Evolutionary conservation across 2,888 invertebrate genomes (phyloP), one percentile per base, ranked within the genome.

Genomic region (Orthosia incerta): DNA sequence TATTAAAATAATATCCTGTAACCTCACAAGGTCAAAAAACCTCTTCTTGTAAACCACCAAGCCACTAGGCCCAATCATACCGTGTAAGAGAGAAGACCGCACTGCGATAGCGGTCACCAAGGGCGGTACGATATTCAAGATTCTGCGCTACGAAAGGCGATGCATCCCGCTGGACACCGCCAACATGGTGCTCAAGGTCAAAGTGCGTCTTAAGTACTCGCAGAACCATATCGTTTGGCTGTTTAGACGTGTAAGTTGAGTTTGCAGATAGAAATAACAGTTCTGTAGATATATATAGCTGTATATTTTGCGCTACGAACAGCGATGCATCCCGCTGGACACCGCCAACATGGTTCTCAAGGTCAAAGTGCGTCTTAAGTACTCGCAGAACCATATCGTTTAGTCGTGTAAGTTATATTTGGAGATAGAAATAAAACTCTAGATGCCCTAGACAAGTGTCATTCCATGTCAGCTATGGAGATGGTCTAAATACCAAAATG

Each of bases 351-450:
- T 97, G 97, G 97, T 97, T 90, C 93, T 97, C 62, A 96, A 97
- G 86, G 97, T 97, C 78, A 97, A 97, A 90, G 95, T 97, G 79
- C 95, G 96, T 76, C 93, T 97, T 77, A 97, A 97, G 91, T 94
- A 97, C 88, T 97, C 97, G 64, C 96, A 97, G 77, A 96, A 96
- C 85, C 96, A 97, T 86, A 97, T 97, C 89, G 94, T 96, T 97
- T 86, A 96, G 95, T 90, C 96, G 97, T 94, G 97, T 97, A 91
- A 95, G 95, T 93, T 57, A 1, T 0, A 2, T 61, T 31, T 57
- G 7, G 4, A 39, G 15, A 69, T 15, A 56, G 1, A 18, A 11
- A 53, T 72, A 71, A 31, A 7, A 31, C 31, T 26, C 26, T 31
- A 7, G 5, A 31, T 0, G 31, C 31, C 31, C 31, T 31, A 31